A percentile compares a stretch with the other conserved stretches of the same genome.
Conservation (phyloP, 2,888 invertebrate genomes). For the Sesia apiformis region DNA sequence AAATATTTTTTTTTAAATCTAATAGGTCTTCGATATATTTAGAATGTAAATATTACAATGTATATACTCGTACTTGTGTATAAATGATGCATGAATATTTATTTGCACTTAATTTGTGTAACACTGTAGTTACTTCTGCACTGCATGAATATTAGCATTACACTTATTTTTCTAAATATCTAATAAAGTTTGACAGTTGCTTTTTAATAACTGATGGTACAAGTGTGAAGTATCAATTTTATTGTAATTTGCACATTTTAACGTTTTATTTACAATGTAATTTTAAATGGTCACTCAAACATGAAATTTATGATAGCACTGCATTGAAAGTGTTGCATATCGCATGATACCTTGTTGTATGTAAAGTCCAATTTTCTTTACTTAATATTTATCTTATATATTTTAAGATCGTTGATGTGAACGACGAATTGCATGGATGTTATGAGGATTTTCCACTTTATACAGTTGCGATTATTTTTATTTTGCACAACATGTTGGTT, state of each 20-base stretch:
- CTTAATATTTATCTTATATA: slow-evolving; percentile 7
- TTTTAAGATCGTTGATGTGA: slow-evolving; percentile 17
- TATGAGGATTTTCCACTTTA: neutral
- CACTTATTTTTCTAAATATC: slow-evolving; percentile 9
- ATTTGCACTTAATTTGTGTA: slow-evolving; percentile 31
- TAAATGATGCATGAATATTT: slow-evolving; percentile 12
- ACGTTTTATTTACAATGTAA: no score
- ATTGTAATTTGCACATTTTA: no score
- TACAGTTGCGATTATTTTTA: neutral
- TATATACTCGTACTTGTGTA: slow-evolving; percentile 1
- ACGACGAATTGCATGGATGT: slow-evolving; percentile 32
- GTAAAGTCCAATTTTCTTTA: slow-evolving; percentile 1
- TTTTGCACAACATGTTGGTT: slow-evolving; percentile 10
- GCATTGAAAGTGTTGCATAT: no score
- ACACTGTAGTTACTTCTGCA: slow-evolving; percentile 39
- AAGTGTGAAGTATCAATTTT: no score
- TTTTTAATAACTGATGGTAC: no score
- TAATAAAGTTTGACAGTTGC: slow-evolving; percentile 1
- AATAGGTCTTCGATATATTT: no score
- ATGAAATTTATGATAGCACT: no score
- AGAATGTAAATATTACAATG: slow-evolving; percentile 1
- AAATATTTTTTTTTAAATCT: no score
- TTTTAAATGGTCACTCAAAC: no score
- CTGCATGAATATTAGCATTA: slow-evolving; percentile 42
- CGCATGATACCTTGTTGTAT: no score